Evolutionary conservation across 2,888 invertebrate genomes (phyloP), one percentile per base, ranked within the genome.

Genomic region (Macropis europaea): DNA sequence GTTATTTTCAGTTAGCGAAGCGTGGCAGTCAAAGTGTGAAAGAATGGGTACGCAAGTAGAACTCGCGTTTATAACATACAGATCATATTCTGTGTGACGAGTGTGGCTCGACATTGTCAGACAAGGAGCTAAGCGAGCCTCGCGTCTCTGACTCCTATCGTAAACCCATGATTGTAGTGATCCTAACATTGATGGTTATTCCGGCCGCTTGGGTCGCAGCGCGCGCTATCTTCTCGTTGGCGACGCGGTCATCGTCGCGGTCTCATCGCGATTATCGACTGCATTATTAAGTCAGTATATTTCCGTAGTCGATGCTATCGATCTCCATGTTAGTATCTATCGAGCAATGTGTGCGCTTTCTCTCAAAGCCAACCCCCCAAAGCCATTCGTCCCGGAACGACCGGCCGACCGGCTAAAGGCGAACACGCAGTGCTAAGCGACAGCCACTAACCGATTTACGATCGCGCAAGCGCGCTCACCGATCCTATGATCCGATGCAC

Each of bases 271-370:
- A 79, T 81, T 83, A 84, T 81, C 79, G 81, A 76, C 69, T 82
- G 79, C 81, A 82, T 81, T 84, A 83, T 84, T 84, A 82, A 82
- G 75, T 72, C 64, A 71, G 76, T 82, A 73, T 82, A 85, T 84
- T 84, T 85, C 84, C 81, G 81, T 75, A 73, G 79, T 69, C 76
- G 81, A 75, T 81, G 79, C 57, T 82, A 84, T 85, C 84, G 84
- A 84, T 85, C 84, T 81, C 68, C 17, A 34, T 26, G 47, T 57
- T n/a, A 70, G 75, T 75, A 76, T 76, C 81, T 74, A 69, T 71
- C 72, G 60, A 70, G 52, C 60, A 59, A 69, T 42, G 54, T 62
- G 56, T 61, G 60, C 40, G 56, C 61, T 61, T 72, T 67, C 52
- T 48, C 63, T 36, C 48, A 42, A 56, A 73, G 62, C 60, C 54